A percentile compares a stretch with the other conserved stretches of the same genome.
These are phyloP conservation scores for Cydia amplana DNA, from an alignment of 1,140 invertebrate genomes.

Conservation along the genomic window DNA sequence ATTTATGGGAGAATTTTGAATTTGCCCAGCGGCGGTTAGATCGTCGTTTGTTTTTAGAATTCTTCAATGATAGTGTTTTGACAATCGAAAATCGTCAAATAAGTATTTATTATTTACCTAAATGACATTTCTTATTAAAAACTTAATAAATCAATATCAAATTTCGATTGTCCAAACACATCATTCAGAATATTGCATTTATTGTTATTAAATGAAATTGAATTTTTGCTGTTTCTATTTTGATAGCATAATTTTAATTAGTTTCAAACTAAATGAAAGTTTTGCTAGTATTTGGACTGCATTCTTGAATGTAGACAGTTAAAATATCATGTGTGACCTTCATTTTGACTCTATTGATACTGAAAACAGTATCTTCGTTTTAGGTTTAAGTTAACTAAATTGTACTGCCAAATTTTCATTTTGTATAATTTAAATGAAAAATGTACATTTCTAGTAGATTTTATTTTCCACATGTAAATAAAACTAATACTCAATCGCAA, in stretches of 20 bases:
- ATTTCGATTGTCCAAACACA: neutral
- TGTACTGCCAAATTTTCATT: conserved; percentile 34
- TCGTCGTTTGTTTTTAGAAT: conserved; percentile 47
- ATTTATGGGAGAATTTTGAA: conserved; percentile 67
- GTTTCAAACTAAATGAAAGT: neutral
- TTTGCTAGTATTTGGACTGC: conserved; percentile 1
- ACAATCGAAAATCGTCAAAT: neutral
- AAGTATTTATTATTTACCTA: neutral
- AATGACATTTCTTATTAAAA: neutral
- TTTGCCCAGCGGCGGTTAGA: conserved; percentile 53
- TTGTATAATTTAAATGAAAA: conserved; percentile 41
- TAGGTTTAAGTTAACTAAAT: conserved; percentile 16
- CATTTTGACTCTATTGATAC: neutral
- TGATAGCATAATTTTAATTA: conserved; percentile 27
- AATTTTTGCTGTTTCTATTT: conserved; percentile 28
- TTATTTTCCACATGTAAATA: conserved; percentile 63
- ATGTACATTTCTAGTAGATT: conserved; percentile 40
- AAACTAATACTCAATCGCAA: conserved; percentile 72
- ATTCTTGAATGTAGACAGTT: neutral
- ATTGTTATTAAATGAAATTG: conserved; percentile 42
- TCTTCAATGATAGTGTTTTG: conserved; percentile 36
- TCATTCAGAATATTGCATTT: conserved; percentile 42
- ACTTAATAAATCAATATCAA: neutral
- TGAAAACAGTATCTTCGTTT: neutral
- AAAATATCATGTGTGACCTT: neutral